Percentiles rank a stretch among this genome's conserved stretches.
Conservation (phyloP, 2,888 invertebrate genomes). For the Ectropis crepuscularia region DNA sequence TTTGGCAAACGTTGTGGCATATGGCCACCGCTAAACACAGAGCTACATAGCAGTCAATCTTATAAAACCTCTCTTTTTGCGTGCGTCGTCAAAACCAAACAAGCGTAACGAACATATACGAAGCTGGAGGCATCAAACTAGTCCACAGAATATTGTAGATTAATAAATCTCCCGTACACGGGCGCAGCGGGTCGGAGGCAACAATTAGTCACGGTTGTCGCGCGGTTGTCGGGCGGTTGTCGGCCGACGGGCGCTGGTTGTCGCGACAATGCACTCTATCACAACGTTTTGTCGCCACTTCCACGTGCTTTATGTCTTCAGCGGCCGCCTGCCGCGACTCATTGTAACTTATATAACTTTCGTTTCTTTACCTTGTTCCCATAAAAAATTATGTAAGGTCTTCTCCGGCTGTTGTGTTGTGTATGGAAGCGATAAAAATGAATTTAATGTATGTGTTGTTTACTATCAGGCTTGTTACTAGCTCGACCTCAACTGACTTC, state of each 20-base stretch:
- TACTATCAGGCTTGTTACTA: too few relatives aligned
- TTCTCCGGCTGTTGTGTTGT: too few relatives aligned
- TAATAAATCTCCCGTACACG: constrained; percentile 35
- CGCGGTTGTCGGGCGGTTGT: constrained; percentile 10
- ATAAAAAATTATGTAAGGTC: too few relatives aligned
- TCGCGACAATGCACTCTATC: constrained; percentile 27
- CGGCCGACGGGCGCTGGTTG: constrained; percentile 8
- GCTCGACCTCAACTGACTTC: too few relatives aligned
- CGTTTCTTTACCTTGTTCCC: neutral
- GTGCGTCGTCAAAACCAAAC: too few relatives aligned
- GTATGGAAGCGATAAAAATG: too few relatives aligned
- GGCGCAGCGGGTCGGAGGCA: constrained; percentile 23
- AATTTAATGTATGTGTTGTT: too few relatives aligned
- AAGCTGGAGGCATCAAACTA: neutral
- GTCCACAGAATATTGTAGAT: constrained; percentile 29
- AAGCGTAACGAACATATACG: neutral
- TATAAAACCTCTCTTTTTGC: too few relatives aligned
- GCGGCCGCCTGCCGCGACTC: constrained; percentile 9
- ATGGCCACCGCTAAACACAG: too few relatives aligned
- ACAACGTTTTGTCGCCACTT: constrained; percentile 35
- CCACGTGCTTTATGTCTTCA: constrained; percentile 28
- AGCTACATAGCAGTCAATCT: too few relatives aligned
- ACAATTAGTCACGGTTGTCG: constrained; percentile 37
- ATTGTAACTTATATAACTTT: neutral
- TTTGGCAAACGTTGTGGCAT: too few relatives aligned